A percentile compares a stretch with the other conserved stretches of the same genome.
Conservation (phyloP, 2,113 vertebrate genomes). For the Etheostoma spectabile region DNA sequence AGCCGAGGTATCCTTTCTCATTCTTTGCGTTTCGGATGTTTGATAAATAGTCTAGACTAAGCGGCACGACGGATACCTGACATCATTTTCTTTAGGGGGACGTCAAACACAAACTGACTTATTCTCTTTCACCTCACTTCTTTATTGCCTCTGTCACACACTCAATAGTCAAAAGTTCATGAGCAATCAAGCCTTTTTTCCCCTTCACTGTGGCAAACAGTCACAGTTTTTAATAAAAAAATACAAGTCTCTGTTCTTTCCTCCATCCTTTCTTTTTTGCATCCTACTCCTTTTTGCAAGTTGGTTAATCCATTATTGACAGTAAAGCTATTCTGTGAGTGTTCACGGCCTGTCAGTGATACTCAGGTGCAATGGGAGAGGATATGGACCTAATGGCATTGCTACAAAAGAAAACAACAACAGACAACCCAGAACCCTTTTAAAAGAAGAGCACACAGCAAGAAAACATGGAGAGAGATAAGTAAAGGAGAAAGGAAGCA, state of each 20-base stretch:
- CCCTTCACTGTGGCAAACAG: conserved; percentile 2
- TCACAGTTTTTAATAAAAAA: conserved; percentile 31
- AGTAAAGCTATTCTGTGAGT: conserved; percentile 45
- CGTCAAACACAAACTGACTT: conserved; percentile 5
- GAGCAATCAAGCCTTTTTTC: neutral
- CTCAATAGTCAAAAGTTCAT: neutral
- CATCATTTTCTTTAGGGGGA: conserved; percentile 26
- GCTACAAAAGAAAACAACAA: conserved; percentile 19
- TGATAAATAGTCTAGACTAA: conserved; percentile 67
- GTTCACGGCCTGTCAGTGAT: conserved; percentile 65
- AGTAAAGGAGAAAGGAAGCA: neutral
- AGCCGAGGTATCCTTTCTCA: conserved; percentile 49
- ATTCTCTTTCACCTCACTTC: conserved; percentile 1
- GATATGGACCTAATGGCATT: conserved; percentile 74
- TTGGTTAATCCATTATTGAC: conserved; percentile 75
- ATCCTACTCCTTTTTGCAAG: conserved; percentile 62
- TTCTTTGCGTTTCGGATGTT: conserved; percentile 37
- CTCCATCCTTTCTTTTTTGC: conserved; percentile 16
- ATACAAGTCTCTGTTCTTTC: conserved; percentile 27
- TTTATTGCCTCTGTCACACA: neutral
- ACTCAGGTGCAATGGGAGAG: conserved; percentile 47
- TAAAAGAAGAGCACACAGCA: neutral
- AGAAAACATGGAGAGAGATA: too few species aligned
- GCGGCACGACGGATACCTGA: conserved; percentile 40
- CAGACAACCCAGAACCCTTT: conserved; percentile 7